Base-by-base conservation (phyloP, 2,888 invertebrate species). In the Noctua pronuba region DNA sequence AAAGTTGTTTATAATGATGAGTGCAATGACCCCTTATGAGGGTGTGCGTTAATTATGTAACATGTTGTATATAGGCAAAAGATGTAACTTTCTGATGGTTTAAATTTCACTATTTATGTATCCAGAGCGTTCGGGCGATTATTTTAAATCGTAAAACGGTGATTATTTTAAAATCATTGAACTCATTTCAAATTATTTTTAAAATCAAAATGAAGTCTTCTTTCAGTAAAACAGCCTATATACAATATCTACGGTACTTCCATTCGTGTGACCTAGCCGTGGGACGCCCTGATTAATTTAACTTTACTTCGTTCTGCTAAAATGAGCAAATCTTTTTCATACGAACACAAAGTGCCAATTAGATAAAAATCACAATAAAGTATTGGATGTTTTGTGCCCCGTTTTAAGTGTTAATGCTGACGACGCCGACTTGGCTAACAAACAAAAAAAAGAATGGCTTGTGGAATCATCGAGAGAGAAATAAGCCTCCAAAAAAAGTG, bases 271-370 rank as follows among this genome's bases (percentile, higher is more conserved):
- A 13, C 13, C 3, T 44, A 3, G 35, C 35, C 11, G 2, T 44
- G 44, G 44, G 44, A 44, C 16, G 16, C 16, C 44, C 44, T 44
- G 44, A 16, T 0, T 44, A 49, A n/a, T 55, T 55, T n/a, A 55
- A 55, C 13, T 55, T 55, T n/a, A n/a, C n/a, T 55, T 55, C 13
- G 13, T n/a, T n/a, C 10, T 52, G n/a, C 52, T 52, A 52, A 52
- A 52, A 52, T n/a, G 52, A 55, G 55, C 55, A 55, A 55, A n/a
- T 55, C n/a, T 55, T 55, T 55, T 55, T n/a, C 55, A 55, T 28
- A 7, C 7, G 2, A 28, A 58, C 28, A 28, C 16, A 6, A 58
- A 28, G 28, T 58, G 16, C 58, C 28, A 28, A 58, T 58, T 28
- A 18, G 28, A 18, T 28, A 16, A 58, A 58, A 58, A 28, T 28